Base-by-base conservation (phyloP, 1,140 invertebrate species). In the Periplaneta americana region DNA sequence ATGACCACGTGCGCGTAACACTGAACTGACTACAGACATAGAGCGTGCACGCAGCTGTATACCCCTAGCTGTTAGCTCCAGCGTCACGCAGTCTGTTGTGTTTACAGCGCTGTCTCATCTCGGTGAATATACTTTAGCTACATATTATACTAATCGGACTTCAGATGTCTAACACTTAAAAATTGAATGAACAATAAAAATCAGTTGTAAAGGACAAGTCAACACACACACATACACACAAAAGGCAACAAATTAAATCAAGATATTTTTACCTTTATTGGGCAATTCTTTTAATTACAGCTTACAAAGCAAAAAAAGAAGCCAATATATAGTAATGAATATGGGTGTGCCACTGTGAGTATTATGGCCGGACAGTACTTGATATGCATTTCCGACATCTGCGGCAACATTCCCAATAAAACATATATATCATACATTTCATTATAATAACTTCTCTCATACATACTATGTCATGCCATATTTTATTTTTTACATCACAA, bases 271-370 rank as follows among this genome's bases (percentile, higher is more conserved):
- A 36, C 22, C 79, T 80, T 80, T 80, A 80, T 80, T 80, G 39
- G 36, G 79, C 28, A 80, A 32, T 77, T 80, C 36, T 35, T 36
- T 66, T 80, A 80, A 80, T 80, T 80, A 80, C 79, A 80, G 48
- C 79, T 37, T 74, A 66, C 48, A 80, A 79, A 80, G 79, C 79
- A 80, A 80, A 79, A n/a, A 74, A 74, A 39, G 79, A 80, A 80
- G 79, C 79, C 15, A 36, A 80, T 80, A 80, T 80, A 80, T 80
- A 80, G 37, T 80, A 48, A 80, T 80, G 13, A 37, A 74, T 80
- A 80, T 34, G 31, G 33, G n/a, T 2, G 28, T 31, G 48, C 31
- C 33, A n/a, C 28, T 37, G 28, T 15, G 79, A 34, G 48, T 80
- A 48, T 34, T 66, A 32, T 74, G 39, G 39, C n/a, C 37, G 39